A percentile compares a stretch with the other conserved stretches of the same genome.
Conservation (phyloP, 2,797 vertebrate genomes). For the Adelosebastes latens region DNA sequence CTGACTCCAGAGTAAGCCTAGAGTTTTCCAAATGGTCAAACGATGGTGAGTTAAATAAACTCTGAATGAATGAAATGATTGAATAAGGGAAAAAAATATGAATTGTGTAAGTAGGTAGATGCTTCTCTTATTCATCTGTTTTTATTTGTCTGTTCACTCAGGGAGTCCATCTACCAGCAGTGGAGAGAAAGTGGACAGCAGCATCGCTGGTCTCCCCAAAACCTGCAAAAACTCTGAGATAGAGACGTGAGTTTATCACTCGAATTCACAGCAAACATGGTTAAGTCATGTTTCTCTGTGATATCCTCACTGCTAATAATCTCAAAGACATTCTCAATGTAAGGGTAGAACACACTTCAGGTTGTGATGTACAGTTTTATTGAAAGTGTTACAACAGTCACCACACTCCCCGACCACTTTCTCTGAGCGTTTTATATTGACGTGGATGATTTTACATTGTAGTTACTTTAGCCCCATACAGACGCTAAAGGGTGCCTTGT, state of each 20-base stretch:
- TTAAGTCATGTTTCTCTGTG: neutral
- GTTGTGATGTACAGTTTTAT: neutral
- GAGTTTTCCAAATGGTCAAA: conserved; percentile 91
- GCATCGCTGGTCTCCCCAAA: conserved; percentile 78
- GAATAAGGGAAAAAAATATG: neutral
- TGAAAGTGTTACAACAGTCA: neutral
- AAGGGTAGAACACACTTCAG: neutral
- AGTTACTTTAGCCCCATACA: too few species aligned
- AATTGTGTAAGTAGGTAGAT: neutral
- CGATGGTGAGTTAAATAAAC: conserved; percentile 84
- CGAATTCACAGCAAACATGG: neutral
- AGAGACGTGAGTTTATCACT: conserved; percentile 85
- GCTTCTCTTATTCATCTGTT: neutral
- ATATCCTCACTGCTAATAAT: neutral
- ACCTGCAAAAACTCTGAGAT: conserved; percentile 85
- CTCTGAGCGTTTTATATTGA: too few species aligned
- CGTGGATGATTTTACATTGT: too few species aligned
- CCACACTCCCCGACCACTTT: too few species aligned
- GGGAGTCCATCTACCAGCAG: conserved; percentile 96
- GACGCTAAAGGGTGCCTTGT: too few species aligned
- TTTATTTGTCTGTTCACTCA: conserved; percentile 56
- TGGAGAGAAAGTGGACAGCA: conserved; percentile 89
- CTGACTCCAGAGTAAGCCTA: conserved; percentile 87
- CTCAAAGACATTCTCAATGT: neutral
- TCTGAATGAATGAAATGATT: neutral